Evolutionary conservation across 2,888 invertebrate genomes (phyloP).

Genomic region (Tanypteryx hageni): DNA sequence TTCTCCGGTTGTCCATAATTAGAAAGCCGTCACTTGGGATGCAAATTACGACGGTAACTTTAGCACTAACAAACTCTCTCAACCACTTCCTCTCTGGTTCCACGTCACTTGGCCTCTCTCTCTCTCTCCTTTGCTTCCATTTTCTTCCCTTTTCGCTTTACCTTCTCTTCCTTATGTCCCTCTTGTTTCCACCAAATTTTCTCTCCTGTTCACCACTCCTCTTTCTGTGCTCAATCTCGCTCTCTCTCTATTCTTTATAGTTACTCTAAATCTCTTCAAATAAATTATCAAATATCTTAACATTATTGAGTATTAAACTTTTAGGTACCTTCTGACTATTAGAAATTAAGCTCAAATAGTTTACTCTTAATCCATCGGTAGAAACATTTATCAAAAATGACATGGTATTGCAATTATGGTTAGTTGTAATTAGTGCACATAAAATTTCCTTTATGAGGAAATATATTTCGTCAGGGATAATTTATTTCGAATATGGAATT

Average conservation of each 20-base stretch:
- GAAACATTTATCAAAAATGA: no score
- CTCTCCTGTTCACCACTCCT: background rate
- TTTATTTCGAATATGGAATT: no score
- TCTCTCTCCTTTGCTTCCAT: background rate
- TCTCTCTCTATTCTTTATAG: no score
- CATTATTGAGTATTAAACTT: no score
- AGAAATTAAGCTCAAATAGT: no score
- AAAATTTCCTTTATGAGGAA: no score
- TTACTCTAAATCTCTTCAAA: background rate
- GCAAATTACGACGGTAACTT: conserved; percentile 35
- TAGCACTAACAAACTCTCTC: background rate
- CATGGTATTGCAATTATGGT: no score
- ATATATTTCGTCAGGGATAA: no score
- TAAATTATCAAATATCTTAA: no score
- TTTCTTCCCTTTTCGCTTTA: background rate
- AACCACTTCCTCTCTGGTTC: background rate
- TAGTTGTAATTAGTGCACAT: no score
- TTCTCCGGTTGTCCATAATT: conserved; percentile 27
- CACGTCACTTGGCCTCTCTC: background rate
- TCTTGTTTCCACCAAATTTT: background rate
- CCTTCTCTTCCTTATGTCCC: background rate
- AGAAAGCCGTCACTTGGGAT: conserved; percentile 43
- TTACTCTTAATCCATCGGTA: no score
- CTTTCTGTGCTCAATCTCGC: background rate
- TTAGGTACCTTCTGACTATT: no score